These are phyloP conservation scores for Noctua comes DNA, from an alignment of 2,888 invertebrate species.

Conservation along the genomic window DNA sequence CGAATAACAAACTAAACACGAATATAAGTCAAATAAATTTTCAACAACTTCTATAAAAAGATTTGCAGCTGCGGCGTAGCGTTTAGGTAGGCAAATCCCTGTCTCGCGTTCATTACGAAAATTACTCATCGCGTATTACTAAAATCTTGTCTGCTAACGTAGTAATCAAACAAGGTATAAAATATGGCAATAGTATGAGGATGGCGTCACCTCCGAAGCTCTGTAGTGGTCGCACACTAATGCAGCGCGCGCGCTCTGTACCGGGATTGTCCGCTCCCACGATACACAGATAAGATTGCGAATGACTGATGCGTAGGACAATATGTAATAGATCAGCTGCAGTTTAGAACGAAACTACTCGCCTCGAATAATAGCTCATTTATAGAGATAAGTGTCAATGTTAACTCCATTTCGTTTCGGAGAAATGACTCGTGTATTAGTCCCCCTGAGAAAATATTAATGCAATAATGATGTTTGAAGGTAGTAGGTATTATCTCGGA, in stretches of 20 bases:
- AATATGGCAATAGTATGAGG: slow-evolving; percentile 66
- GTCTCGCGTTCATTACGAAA: slow-evolving; percentile 56
- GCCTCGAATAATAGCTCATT: slow-evolving; percentile 84
- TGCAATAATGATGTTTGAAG: slow-evolving; percentile 63
- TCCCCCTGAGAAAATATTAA: slow-evolving; percentile 73
- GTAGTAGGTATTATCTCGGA: slow-evolving; percentile 28
- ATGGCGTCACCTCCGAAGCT: slow-evolving; percentile 64
- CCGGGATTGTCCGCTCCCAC: slow-evolving; percentile 83
- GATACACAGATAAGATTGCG: slow-evolving; percentile 87
- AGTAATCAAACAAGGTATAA: slow-evolving; percentile 68
- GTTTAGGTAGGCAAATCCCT: slow-evolving; percentile 50
- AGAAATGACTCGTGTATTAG: slow-evolving; percentile 72
- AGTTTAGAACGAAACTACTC: slow-evolving; percentile 78
- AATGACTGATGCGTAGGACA: slow-evolving; percentile 88
- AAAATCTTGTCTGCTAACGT: slow-evolving; percentile 62
- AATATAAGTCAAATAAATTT: slow-evolving; percentile 47
- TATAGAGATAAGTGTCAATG: slow-evolving; percentile 87
- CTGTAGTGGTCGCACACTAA: slow-evolving; percentile 69
- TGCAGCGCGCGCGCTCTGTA: slow-evolving; percentile 66
- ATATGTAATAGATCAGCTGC: slow-evolving; percentile 86
- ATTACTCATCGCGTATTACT: slow-evolving; percentile 61
- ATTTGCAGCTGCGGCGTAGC: slow-evolving; percentile 36
- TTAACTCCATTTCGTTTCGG: slow-evolving; percentile 74
- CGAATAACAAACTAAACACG: slow-evolving; percentile 24
- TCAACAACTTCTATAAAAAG: slow-evolving; percentile 46